Base-by-base conservation (phyloP, 2,888 invertebrate species). In the Tenthredo distinguenda region DNA sequence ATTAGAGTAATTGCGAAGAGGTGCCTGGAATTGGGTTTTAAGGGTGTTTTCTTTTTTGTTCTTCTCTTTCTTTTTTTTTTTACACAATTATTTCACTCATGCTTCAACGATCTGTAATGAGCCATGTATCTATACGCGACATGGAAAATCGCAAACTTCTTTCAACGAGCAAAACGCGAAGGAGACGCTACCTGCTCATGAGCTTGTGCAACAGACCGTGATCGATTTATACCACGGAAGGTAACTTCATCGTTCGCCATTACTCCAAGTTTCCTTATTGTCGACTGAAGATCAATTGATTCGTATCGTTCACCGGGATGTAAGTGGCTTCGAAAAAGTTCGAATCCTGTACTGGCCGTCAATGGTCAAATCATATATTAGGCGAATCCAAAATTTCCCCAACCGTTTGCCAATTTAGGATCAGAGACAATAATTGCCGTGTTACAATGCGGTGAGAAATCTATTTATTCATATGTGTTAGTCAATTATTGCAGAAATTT, bases 241-340 rank as follows among this genome's bases (percentile, higher is more conserved):
- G 31, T 68, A 68, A 18, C 31, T 26, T 68, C 1, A 34, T 9
- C 72, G 72, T 9, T 74, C 9, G 21, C 18, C 43, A 43, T n/a
- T 26, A 43, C 3, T 21, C 21, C n/a, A 43, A 21, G 10, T 74
- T 43, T n/a, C 68, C 43, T 43, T n/a, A 43, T 43, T 43, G 12
- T 74, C 43, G 40, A 21, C 72, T 43, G 40, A 43, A n/a, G 72
- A 43, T 74, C 43, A 74, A 43, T 21, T 40, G 72, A 68, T 15
- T 68, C 18, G 4, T 68, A 68, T 15, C 55, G 55, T 55, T 55
- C n/a, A 55, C 3, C 55, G 55, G n/a, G 7, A 18, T 55, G 18
- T n/a, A 7, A n/a, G n/a, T n/a, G 55, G n/a, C 55, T 55, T n/a
- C 6, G n/a, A n/a, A 18, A n/a, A 55, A 7, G n/a, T n/a, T 55